Evolutionary conservation across 2,113 vertebrate species (phyloP), one percentile per base, ranked within the genome.

Genomic region (Otocyon megalotis): DNA sequence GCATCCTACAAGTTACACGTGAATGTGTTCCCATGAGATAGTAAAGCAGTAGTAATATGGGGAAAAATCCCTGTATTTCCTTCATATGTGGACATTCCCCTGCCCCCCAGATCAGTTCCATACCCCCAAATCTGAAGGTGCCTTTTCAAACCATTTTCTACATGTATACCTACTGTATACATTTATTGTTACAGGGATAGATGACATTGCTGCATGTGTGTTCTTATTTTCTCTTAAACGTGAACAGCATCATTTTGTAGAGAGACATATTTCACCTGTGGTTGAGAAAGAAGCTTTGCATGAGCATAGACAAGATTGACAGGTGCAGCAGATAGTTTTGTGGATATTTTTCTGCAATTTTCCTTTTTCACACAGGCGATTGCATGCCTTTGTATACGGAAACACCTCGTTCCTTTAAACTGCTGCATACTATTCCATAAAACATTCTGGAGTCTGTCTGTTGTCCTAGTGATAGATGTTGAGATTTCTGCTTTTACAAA

Each of bases 401-500:
- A 87, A 79, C 53, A 56, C 20, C 22, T 90, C 20, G 15, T 77
- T 77, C 63, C 92, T 95, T 96, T 95, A 82, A 95, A 96, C 35
- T 50, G 43, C 63, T 93, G 4, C 71, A 48, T 88, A 58, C 26
- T 94, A 90, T 69, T 89, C 56, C 53, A 37, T 54, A 92, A 35
- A 60, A 71, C 30, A 15, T 79, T 76, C 63, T 48, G 53, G 17
- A 48, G 15, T 72, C n/a, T 53, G 53, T 89, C 35, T 93, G 0
- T 80, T 96, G 13, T 32, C 32, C 63, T 65, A 60, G 5, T 81
- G 88, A 77, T 62, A 4, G 65, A 37, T 14, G 79, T 62, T 67
- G 79, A 77, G 26, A 35, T 79, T 96, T 88, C 84, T 83, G 53
- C 43, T 90, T 90, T 94, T 90, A 74, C 3, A 87, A 69, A 88